These are phyloP conservation scores for Leucopternis melanops DNA, from an alignment of 2,113 vertebrate genomes.

Conservation along the genomic window DNA sequence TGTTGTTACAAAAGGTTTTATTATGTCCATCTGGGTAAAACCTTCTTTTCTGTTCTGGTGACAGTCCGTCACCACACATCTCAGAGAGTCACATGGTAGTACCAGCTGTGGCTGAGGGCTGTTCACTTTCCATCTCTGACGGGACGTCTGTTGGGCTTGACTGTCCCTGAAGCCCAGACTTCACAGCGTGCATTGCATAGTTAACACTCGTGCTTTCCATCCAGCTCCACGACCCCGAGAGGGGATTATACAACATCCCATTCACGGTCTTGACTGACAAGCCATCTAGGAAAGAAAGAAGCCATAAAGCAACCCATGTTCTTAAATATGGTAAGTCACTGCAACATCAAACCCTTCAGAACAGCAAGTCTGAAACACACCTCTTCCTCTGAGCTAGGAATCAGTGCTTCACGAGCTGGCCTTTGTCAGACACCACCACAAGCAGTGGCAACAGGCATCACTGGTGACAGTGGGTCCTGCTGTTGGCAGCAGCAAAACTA, in stretches of 20 bases:
- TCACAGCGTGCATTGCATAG: conserved; percentile 89
- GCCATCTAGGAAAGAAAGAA: conserved; percentile 74
- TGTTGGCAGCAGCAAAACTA: background rate
- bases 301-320: background rate
- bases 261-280: conserved; percentile 80
- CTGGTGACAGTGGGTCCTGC: background rate
- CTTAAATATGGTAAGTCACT: background rate
- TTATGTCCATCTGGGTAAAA: background rate
- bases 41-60: background rate
- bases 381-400: background rate
- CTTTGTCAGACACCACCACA: background rate
- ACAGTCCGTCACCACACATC: background rate
- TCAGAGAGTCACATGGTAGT: background rate
- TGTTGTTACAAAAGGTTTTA: background rate
- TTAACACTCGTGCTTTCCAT: conserved; percentile 79
- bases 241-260: conserved; percentile 90
- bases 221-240: conserved; percentile 86
- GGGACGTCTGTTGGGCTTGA: background rate
- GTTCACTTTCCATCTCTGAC: background rate
- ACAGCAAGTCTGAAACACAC: background rate
- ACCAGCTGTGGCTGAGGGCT: background rate
- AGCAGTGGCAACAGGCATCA: background rate
- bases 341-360: background rate
- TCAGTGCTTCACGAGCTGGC: background rate
- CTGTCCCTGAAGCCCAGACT: background rate